phyloP scores from a whole-genome alignment of 1,140 invertebrate species.

The Caerostris extrusa region DNA sequence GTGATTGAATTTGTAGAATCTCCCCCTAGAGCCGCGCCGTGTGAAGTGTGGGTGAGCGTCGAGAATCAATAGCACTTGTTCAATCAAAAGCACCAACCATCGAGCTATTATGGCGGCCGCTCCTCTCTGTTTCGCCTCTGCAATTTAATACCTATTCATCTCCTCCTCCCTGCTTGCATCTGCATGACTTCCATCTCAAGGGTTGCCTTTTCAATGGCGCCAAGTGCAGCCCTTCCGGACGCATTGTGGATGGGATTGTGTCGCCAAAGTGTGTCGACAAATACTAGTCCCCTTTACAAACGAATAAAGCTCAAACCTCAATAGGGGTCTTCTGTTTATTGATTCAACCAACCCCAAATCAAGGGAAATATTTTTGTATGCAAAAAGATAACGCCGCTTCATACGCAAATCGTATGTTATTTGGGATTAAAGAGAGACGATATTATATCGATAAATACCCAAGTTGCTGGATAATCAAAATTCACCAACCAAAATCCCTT shows the following conservation, averaged over 20 bases:
- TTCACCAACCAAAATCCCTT: too few species aligned
- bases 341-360: too few species aligned
- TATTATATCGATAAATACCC: too few species aligned
- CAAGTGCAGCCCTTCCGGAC: not conserved
- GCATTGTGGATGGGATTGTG: not conserved
- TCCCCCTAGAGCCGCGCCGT: not conserved
- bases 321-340: too few species aligned
- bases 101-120: constrained; percentile 68
- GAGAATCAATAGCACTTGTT: constrained; percentile 77
- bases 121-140: constrained; percentile 66
- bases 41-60: constrained; percentile 30
- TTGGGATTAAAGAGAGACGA: too few species aligned
- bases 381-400: too few species aligned
- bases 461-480: too few species aligned
- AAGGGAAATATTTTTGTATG: too few species aligned
- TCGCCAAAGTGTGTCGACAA: too few species aligned
- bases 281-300: too few species aligned
- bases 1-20: constrained; percentile 25
- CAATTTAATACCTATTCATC: constrained; percentile 77
- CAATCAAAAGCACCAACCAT: constrained; percentile 76
- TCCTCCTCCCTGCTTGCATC: constrained; percentile 63
- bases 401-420: too few species aligned
- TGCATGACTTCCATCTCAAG: constrained; percentile 66
- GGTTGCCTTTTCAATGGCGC: constrained; percentile 63
- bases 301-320: too few species aligned